These are phyloP conservation scores for Tetrax tetrax DNA, from an alignment of 2,113 vertebrate genomes.

Conservation along the genomic window DNA sequence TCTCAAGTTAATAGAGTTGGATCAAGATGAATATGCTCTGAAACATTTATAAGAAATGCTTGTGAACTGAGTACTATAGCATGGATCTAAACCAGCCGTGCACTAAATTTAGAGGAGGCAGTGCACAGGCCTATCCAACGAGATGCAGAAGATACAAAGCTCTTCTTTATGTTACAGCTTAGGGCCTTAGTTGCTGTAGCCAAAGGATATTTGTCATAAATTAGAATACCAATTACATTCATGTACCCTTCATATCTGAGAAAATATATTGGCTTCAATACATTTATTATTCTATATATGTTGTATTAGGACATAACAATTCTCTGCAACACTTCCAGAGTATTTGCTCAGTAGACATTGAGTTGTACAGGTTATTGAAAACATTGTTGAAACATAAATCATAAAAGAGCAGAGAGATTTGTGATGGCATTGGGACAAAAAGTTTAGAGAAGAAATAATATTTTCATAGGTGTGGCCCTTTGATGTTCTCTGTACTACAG, in stretches of 20 bases:
- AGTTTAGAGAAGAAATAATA: conserved; percentile 8
- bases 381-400: background rate
- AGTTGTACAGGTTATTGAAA: conserved; percentile 19
- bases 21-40: background rate
- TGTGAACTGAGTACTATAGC: rapidly evolving
- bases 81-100: background rate
- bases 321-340: background rate
- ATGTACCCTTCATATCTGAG: background rate
- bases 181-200: background rate
- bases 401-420: background rate
- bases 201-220: conserved; percentile 10
- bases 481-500: background rate
- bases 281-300: background rate
- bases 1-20: background rate
- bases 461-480: conserved; percentile 45
- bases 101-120: background rate
- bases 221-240: background rate
- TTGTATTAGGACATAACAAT: background rate
- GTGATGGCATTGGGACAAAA: conserved; percentile 2
- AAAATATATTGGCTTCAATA: conserved; percentile 5
- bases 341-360: background rate
- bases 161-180: background rate
- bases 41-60: background rate
- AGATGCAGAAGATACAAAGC: background rate
- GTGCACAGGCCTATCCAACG: background rate